Percentiles rank a stretch among this genome's conserved stretches.
Conservation (phyloP, 2,888 invertebrate genomes). For the Drosophila prolongata region DNA sequence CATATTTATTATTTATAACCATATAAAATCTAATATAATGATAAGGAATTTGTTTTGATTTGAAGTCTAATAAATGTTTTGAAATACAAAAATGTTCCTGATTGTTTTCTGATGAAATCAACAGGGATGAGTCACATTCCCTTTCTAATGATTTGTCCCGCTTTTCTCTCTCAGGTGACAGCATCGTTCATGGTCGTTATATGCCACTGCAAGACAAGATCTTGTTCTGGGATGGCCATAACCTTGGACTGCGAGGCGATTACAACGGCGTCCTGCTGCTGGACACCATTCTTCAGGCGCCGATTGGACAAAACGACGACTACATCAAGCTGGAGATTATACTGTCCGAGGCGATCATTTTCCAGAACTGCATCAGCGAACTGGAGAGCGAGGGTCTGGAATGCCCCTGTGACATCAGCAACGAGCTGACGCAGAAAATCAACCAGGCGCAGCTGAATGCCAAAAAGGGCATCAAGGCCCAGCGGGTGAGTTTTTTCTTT, state of each 20-base stretch:
- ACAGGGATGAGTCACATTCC: background rate
- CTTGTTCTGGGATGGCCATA: slow-evolving; percentile 92
- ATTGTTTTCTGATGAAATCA: background rate
- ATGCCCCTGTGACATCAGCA: slow-evolving; percentile 90
- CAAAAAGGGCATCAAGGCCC: slow-evolving; percentile 94
- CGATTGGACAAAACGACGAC: slow-evolving; percentile 91
- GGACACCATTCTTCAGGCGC: slow-evolving; percentile 94
- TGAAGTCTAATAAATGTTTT: too few species aligned
- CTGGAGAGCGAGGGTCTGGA: slow-evolving; percentile 91
- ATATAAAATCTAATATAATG: too few species aligned
- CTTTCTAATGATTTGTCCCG: background rate
- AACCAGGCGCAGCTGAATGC: slow-evolving; percentile 89
- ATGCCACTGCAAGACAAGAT: slow-evolving; percentile 92
- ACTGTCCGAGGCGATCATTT: slow-evolving; percentile 93
- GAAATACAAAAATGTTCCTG: too few species aligned
- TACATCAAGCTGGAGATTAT: slow-evolving; percentile 93
- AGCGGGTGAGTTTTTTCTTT: slow-evolving; percentile 88
- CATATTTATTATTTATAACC: too few species aligned
- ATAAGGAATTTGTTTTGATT: too few species aligned
- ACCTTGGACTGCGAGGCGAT: slow-evolving; percentile 93
- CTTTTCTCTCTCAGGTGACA: slow-evolving; percentile 81
- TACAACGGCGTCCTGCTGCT: slow-evolving; percentile 95
- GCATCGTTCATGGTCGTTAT: slow-evolving; percentile 89
- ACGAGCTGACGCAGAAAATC: slow-evolving; percentile 91
- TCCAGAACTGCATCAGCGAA: slow-evolving; percentile 92